Conservation (phyloP, 2,888 invertebrate genomes). For the Aradus depressus region DNA sequence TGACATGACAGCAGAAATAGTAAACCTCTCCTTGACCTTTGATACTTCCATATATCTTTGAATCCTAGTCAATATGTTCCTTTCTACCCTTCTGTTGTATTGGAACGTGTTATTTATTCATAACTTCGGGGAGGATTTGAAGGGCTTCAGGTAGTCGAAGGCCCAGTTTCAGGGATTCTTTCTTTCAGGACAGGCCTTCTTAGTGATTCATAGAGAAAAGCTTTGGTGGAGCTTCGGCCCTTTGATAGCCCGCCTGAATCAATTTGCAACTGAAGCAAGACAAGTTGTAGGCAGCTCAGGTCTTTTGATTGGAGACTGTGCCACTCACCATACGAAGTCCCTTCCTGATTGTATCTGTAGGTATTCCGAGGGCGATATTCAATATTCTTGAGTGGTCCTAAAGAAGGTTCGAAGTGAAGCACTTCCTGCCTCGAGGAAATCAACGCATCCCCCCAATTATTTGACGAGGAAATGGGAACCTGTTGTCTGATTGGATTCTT, state of each 20-base stretch:
- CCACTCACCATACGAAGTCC: neutral
- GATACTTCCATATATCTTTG: too few relatives aligned
- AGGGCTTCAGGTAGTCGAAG: too few relatives aligned
- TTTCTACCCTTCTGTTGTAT: too few relatives aligned
- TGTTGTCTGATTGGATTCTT: too few relatives aligned
- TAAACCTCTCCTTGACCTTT: too few relatives aligned
- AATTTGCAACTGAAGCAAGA: slow-evolving; percentile 10
- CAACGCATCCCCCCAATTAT: slow-evolving; percentile 13
- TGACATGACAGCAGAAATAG: too few relatives aligned
- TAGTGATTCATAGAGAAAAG: too few relatives aligned
- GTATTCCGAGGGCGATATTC: slow-evolving; percentile 10
- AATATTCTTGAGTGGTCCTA: slow-evolving; percentile 6
- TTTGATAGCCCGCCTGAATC: slow-evolving; percentile 15
- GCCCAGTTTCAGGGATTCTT: too few relatives aligned
- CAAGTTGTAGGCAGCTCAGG: neutral
- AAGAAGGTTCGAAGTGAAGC: slow-evolving; percentile 4
- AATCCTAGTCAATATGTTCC: too few relatives aligned
- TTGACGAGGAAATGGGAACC: slow-evolving; percentile 1
- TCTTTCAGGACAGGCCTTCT: too few relatives aligned
- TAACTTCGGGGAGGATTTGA: too few relatives aligned
- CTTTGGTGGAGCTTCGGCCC: neutral
- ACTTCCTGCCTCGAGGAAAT: slow-evolving; percentile 13
- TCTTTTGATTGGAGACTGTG: slow-evolving; percentile 5
- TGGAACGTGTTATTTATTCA: too few relatives aligned
- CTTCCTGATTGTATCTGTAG: slow-evolving; percentile 8